Evolutionary conservation across 2,797 vertebrate species (phyloP).

Genomic region (Chrysocyon brachyurus): DNA sequence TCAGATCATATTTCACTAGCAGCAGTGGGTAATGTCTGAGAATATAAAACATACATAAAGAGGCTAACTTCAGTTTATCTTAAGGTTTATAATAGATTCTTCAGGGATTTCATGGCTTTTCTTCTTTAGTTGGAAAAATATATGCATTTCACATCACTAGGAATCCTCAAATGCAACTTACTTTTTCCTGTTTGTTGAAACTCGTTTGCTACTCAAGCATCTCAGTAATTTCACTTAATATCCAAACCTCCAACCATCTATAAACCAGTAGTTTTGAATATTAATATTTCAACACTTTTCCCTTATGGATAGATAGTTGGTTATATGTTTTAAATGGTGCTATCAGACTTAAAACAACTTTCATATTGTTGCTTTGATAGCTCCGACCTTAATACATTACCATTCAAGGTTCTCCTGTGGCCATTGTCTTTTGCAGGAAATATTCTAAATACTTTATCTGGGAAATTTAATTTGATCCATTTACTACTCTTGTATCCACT

Average conservation of each 20-base stretch:
- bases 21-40: neutral
- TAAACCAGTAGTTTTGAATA: neutral
- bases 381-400: neutral
- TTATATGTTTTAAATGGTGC: slow-evolving; percentile 6
- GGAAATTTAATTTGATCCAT: slow-evolving; percentile 9
- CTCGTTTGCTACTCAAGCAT: neutral
- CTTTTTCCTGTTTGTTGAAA: neutral
- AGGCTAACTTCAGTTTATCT: slow-evolving; percentile 8
- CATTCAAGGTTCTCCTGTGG: neutral
- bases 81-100: slow-evolving; percentile 55
- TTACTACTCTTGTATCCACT: neutral
- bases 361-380: neutral
- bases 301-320: neutral
- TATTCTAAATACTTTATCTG: slow-evolving; percentile 6
- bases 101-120: slow-evolving; percentile 36
- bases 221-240: slow-evolving; percentile 44
- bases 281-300: slow-evolving; percentile 54
- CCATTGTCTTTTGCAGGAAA: slow-evolving; percentile 11
- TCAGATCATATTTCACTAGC: slow-evolving; percentile 57
- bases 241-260: neutral
- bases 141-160: slow-evolving; percentile 29
- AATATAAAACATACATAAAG: slow-evolving; percentile 57
- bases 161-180: slow-evolving; percentile 30
- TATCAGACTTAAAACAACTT: slow-evolving; percentile 1
- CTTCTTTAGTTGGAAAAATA: slow-evolving; percentile 58